Conservation (phyloP, 2,113 vertebrate species). For the Phycodurus eques region DNA sequence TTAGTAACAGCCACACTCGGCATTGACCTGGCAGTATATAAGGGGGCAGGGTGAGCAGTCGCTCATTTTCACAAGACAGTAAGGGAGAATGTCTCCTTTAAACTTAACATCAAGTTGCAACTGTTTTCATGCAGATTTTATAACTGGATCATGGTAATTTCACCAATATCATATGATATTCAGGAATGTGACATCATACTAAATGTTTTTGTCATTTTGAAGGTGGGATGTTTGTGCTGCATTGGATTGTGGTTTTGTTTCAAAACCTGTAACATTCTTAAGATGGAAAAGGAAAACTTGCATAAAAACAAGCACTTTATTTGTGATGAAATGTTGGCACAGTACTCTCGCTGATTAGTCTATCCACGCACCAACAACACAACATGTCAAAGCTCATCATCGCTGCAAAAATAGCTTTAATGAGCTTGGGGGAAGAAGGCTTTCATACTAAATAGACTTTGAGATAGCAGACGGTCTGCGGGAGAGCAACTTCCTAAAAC, state of each 20-base stretch:
- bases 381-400: slow-evolving; percentile 49
- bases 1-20: too few relatives aligned
- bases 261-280: background rate
- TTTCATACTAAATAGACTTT: slow-evolving; percentile 21
- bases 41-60: too few relatives aligned
- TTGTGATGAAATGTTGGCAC: slow-evolving; percentile 14
- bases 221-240: background rate
- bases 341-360: slow-evolving; percentile 34
- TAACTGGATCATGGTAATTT: too few relatives aligned
- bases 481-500: slow-evolving; percentile 13
- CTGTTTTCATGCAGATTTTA: too few relatives aligned
- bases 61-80: too few relatives aligned
- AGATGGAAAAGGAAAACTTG: background rate
- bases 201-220: background rate
- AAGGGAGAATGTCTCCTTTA: too few relatives aligned
- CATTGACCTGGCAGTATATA: too few relatives aligned
- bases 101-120: too few relatives aligned
- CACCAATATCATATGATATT: too few relatives aligned
- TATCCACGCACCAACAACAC: slow-evolving; percentile 22
- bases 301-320: slow-evolving; percentile 5
- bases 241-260: background rate
- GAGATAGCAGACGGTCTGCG: slow-evolving; percentile 15
- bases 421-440: slow-evolving; percentile 17
- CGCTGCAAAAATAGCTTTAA: slow-evolving; percentile 50
- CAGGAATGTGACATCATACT: background rate